A percentile compares a stretch with the other conserved stretches of the same genome.
Conservation (phyloP, 2,888 invertebrate species). For the Tetropium fuscum region DNA sequence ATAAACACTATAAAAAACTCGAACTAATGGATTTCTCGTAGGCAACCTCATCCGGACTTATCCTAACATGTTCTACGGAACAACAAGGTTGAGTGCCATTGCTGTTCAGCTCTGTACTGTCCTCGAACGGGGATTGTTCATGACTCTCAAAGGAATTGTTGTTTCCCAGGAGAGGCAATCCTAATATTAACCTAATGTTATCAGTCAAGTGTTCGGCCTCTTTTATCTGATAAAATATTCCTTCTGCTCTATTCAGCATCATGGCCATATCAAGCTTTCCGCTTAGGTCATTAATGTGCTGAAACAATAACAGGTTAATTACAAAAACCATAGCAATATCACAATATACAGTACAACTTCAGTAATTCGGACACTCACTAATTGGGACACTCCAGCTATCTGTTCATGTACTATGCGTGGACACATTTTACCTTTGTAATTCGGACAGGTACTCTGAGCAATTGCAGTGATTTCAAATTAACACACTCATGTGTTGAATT, state of each 20-base stretch:
- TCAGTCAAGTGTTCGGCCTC: constrained; percentile 78
- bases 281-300: constrained; percentile 97
- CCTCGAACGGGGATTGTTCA: constrained; percentile 49
- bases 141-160: constrained; percentile 44
- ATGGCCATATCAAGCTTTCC: constrained; percentile 86
- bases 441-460: too few species aligned
- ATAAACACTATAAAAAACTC: constrained; percentile 66
- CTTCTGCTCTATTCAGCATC: constrained; percentile 89
- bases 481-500: too few species aligned
- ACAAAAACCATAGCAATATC: too few species aligned
- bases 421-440: too few species aligned
- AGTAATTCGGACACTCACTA: too few species aligned
- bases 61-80: constrained; percentile 53
- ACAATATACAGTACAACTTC: too few species aligned
- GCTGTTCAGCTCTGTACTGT: constrained; percentile 55
- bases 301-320: constrained; percentile 64
- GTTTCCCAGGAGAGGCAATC: constrained; percentile 65
- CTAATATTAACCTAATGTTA: constrained; percentile 78
- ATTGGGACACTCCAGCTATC: too few species aligned
- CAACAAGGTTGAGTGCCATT: constrained; percentile 48
- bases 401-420: too few species aligned
- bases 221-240: constrained; percentile 90
- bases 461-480: too few species aligned
- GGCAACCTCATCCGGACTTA: constrained; percentile 69
- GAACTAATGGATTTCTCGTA: constrained; percentile 71